These are phyloP conservation scores for Dasypolia templi DNA, from an alignment of 2,888 invertebrate genomes.

Conservation along the genomic window DNA sequence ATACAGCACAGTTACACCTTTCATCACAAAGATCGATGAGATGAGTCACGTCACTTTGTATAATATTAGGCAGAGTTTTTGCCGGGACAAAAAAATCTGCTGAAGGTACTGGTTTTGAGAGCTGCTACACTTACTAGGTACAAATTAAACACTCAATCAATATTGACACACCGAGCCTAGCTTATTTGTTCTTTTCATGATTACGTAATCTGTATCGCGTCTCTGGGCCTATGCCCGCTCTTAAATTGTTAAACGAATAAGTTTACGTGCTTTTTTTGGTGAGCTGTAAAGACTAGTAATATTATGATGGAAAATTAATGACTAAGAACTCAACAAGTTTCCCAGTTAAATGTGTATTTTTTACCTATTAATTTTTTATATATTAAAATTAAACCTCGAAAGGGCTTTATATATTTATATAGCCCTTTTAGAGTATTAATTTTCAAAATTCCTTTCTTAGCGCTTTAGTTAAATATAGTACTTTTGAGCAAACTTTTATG, in stretches of 20 bases:
- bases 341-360: neutral
- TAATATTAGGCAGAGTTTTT: neutral
- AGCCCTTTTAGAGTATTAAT: too few relatives aligned
- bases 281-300: neutral
- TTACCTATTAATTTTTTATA: too few relatives aligned
- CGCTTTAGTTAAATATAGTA: too few relatives aligned
- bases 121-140: neutral
- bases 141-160: neutral
- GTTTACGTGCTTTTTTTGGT: neutral
- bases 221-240: neutral
- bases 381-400: too few relatives aligned
- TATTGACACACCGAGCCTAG: neutral
- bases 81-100: neutral
- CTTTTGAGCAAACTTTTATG: too few relatives aligned
- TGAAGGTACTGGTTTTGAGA: neutral
- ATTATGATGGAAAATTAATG: neutral
- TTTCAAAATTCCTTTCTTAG: too few relatives aligned
- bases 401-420: too few relatives aligned
- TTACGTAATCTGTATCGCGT: neutral
- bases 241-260: neutral
- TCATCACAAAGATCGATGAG: conserved; percentile 2
- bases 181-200: neutral
- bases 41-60: conserved; percentile 3
- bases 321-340: neutral
- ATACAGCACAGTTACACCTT: neutral